phyloP scores from a whole-genome alignment of 2,113 vertebrate species.

The Salvator merianae region DNA sequence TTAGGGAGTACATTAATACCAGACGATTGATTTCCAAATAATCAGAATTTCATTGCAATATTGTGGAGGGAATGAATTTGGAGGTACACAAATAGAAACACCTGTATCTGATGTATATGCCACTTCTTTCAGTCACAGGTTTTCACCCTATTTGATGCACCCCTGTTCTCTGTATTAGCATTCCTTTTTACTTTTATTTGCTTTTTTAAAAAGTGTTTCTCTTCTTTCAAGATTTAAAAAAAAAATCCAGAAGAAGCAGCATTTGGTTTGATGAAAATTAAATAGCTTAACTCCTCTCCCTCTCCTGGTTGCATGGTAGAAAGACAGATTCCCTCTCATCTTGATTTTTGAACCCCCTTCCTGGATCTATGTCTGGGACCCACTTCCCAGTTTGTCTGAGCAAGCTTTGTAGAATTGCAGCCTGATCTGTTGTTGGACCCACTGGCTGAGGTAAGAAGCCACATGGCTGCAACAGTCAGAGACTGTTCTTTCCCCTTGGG shows the following conservation, averaged over 20 bases:
- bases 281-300: neutral
- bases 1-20: slow-evolving; percentile 41
- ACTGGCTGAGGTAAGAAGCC: no score
- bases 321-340: no score
- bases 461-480: no score
- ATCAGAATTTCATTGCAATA: slow-evolving; percentile 32
- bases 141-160: neutral
- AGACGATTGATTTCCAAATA: slow-evolving; percentile 43
- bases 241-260: neutral
- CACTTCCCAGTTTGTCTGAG: no score
- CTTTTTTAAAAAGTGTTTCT: neutral
- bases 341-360: no score
- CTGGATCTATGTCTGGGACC: no score
- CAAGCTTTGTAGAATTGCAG: no score
- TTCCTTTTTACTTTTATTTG: no score
- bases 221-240: neutral
- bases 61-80: neutral
- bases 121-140: neutral
- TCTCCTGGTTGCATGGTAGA: neutral
- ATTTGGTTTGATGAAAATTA: neutral
- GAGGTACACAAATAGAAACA: neutral
- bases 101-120: neutral
- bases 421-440: no score
- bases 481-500: no score
- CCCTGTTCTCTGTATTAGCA: neutral